These are phyloP conservation scores for Chaetodon auriga DNA, from an alignment of 2,113 vertebrate genomes.

Conservation along the genomic window DNA sequence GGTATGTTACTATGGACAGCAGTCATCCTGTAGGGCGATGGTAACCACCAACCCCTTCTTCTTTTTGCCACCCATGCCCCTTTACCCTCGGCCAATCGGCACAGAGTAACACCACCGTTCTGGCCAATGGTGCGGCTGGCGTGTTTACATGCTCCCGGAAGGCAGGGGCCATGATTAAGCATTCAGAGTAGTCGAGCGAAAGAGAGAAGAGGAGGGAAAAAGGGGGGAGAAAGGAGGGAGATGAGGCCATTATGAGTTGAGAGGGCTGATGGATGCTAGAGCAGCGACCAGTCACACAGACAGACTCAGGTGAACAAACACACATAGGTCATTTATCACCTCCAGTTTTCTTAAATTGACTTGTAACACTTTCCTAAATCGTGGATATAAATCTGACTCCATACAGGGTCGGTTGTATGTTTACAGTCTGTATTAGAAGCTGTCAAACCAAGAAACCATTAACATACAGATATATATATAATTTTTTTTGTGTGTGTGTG, in stretches of 20 bases:
- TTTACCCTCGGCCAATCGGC: constrained; percentile 67
- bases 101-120: constrained; percentile 44
- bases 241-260: constrained; percentile 73
- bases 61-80: constrained; percentile 64
- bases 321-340: constrained; percentile 29
- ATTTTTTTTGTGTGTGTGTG: neutral
- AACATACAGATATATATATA: constrained; percentile 5
- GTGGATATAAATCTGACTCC: neutral
- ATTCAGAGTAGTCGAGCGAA: constrained; percentile 81
- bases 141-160: constrained; percentile 80
- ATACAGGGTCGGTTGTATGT: neutral
- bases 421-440: neutral
- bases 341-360: constrained; percentile 17
- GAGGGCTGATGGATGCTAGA: constrained; percentile 69
- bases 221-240: constrained; percentile 44
- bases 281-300: constrained; percentile 54
- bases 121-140: constrained; percentile 73
- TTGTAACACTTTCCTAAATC: constrained; percentile 7
- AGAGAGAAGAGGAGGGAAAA: constrained; percentile 52
- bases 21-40: constrained; percentile 66
- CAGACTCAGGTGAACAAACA: constrained; percentile 65
- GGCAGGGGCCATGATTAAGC: constrained; percentile 75
- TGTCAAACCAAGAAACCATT: constrained; percentile 13
- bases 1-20: constrained; percentile 51
- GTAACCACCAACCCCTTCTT: constrained; percentile 73